Base-by-base conservation (phyloP, 1,140 invertebrate genomes). In the Copidosoma floridanum region DNA sequence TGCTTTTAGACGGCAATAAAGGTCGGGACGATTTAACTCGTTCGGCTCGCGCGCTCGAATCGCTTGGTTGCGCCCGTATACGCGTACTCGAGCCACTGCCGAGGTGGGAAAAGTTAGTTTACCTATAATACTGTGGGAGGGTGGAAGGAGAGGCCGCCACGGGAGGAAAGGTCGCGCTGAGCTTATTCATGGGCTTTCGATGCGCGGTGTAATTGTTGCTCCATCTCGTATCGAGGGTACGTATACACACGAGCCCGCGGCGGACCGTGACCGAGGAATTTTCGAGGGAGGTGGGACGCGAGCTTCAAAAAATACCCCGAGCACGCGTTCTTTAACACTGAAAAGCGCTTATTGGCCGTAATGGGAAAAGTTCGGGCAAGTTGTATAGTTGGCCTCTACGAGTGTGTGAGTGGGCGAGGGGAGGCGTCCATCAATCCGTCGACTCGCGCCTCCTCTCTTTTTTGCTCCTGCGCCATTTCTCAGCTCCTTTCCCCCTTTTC, bases 1-100 rank as follows among this genome's bases (percentile, higher is more conserved):
- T 77, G 72, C 74, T 77, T 76, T 78, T 75, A 76, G 72, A 75
- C 68, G 70, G 75, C 75, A 72, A 78, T 78, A 78, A 76, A 77
- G 72, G 73, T 71, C 70, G 67, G 68, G 71, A 69, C 74, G 75
- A 79, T 79, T 77, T 77, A 77, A 76, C 74, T 74, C 71, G 73
- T 74, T 73, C 71, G 70, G 70, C 71, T 71, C 69, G n/a, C n/a
- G n/a, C n/a, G n/a, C 70, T 71, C 64, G 64, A 69, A 43, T 58
- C n/a, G 56, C 7, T 35, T 21, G n/a, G 16, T 54, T 23, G 24
- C 37, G 14, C 37, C 18, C 11, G 5, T 14, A 3, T 16, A 12
- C 32, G n/a, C n/a, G n/a, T n/a, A n/a, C n/a, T n/a, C n/a, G n/a
- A n/a, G n/a, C n/a, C n/a, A n/a, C n/a, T n/a, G n/a, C n/a, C n/a